Conservation (phyloP, 2,797 vertebrate species). For the Amblyraja radiata region DNA sequence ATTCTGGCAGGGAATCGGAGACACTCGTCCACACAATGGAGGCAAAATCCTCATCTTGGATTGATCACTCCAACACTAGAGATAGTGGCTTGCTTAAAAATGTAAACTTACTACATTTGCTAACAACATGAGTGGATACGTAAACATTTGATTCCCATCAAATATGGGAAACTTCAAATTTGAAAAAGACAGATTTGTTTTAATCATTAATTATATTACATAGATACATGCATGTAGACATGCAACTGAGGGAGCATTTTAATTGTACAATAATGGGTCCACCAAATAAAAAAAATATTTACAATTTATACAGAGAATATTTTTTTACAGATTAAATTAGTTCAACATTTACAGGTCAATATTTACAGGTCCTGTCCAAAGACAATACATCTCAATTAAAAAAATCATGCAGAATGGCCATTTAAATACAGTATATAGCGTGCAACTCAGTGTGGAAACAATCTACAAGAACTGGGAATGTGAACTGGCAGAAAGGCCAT, state of each 20-base stretch:
- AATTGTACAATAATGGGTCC: background rate
- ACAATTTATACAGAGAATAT: too few relatives aligned
- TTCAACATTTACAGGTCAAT: background rate
- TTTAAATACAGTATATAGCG: background rate
- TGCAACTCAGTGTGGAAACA: background rate
- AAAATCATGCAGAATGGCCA: background rate
- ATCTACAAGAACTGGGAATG: too few relatives aligned
- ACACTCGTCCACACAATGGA: background rate
- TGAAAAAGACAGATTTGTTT: background rate
- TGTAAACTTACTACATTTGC: background rate
- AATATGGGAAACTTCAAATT: background rate
- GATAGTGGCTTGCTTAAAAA: background rate
- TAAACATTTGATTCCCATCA: background rate
- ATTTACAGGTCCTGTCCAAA: background rate
- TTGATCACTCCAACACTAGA: background rate
- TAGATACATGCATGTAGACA: background rate
- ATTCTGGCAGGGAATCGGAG: background rate
- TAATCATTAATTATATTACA: background rate
- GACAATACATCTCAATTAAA: background rate
- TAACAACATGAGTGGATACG: background rate
- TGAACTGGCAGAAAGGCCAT: background rate
- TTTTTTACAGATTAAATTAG: too few relatives aligned
- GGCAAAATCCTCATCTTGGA: background rate
- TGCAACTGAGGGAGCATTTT: background rate
- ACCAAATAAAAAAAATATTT: too few relatives aligned